A percentile compares a stretch with the other conserved stretches of the same genome.
Conservation (phyloP, 2,888 invertebrate species). For the Caenorhabditis sinica region DNA sequence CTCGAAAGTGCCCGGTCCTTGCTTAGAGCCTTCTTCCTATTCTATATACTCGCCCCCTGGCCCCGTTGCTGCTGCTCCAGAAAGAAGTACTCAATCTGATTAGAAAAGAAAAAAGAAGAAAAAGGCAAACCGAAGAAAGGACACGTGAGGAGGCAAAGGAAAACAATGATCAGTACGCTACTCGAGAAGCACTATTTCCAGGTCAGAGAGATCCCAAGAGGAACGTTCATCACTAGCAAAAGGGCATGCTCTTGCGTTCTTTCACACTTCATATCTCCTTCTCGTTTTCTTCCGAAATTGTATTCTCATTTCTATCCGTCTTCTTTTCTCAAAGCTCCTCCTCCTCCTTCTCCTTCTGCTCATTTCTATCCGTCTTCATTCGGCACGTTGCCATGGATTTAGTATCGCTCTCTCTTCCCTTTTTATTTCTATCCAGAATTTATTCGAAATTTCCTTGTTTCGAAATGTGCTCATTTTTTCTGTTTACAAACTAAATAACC, state of each 20-base stretch:
- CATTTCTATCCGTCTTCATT: conserved; percentile 1
- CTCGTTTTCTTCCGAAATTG: conserved; percentile 1
- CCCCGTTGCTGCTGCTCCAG: background rate
- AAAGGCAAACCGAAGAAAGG: conserved; percentile 16
- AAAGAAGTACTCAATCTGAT: conserved; percentile 65
- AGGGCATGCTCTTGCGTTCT: conserved; percentile 30
- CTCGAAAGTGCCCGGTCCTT: conserved; percentile 45
- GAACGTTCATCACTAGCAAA: conserved; percentile 59
- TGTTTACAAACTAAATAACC: background rate
- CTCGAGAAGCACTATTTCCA: conserved; percentile 67
- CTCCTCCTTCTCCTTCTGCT: background rate
- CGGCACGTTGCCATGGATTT: conserved; percentile 62
- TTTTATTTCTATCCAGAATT: too few species aligned
- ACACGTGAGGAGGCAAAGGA: conserved; percentile 46
- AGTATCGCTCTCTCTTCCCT: conserved; percentile 10
- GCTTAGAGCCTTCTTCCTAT: conserved; percentile 31
- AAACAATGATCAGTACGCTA: conserved; percentile 58
- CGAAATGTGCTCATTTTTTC: background rate
- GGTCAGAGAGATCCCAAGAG: conserved; percentile 59
- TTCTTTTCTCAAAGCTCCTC: background rate
- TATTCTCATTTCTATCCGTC: background rate
- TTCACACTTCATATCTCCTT: background rate
- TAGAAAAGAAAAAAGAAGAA: conserved; percentile 33
- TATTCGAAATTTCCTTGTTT: background rate
- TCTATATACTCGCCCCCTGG: conserved; percentile 51